Percentiles rank a stretch among this genome's conserved stretches.
phyloP scores from a whole-genome alignment of 2,113 vertebrate species.

The Mormyrus lacerda region DNA sequence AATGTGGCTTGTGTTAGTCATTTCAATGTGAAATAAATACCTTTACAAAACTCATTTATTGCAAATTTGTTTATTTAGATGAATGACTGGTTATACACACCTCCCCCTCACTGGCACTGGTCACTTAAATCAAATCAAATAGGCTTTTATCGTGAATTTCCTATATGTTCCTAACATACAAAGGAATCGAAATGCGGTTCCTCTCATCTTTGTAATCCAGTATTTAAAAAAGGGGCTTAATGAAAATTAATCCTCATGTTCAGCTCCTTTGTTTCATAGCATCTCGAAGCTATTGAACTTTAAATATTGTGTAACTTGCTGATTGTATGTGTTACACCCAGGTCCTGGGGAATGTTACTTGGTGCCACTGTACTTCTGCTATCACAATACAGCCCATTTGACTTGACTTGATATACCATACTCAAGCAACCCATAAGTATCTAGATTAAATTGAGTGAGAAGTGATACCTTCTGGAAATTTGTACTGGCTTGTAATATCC shows the following conservation, averaged over 20 bases:
- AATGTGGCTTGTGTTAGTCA: neutral
- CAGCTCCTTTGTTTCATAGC: neutral
- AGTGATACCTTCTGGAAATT: slow-evolving; percentile 82
- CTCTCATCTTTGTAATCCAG: no score
- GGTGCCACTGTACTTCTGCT: neutral
- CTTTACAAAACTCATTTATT: no score
- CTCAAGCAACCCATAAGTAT: neutral
- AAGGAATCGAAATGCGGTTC: no score
- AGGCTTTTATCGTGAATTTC: no score
- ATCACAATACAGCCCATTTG: neutral
- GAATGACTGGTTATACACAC: neutral
- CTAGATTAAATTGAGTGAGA: neutral
- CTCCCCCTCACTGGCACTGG: neutral
- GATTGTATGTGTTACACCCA: neutral
- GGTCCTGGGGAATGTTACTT: neutral
- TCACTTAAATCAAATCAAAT: neutral
- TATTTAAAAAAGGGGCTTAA: neutral
- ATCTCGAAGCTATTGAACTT: neutral
- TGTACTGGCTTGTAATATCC: slow-evolving; percentile 80
- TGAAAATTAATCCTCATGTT: neutral
- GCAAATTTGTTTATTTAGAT: neutral
- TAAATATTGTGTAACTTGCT: neutral
- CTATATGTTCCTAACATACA: no score
- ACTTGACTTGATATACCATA: neutral
- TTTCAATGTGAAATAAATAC: neutral